Evolutionary conservation across 2,797 vertebrate genomes (phyloP).

Genomic region (Phyllotis vaccarum): DNA sequence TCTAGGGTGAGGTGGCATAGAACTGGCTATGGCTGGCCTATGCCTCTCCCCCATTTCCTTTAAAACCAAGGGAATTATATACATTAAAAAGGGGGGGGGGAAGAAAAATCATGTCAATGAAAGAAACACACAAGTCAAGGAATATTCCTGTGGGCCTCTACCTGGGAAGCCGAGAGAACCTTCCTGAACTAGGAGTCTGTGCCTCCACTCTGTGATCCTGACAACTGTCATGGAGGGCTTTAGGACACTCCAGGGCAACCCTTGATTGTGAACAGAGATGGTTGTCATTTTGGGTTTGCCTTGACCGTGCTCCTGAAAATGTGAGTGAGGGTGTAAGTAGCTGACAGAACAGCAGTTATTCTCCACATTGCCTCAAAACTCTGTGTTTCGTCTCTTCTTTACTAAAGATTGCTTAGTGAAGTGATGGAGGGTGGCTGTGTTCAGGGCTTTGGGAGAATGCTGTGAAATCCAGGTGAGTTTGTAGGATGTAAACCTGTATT

Average conservation of each 20-base stretch:
- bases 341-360: conserved; percentile 99
- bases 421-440: conserved; percentile 92
- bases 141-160: conserved; percentile 89
- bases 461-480: conserved; percentile 86
- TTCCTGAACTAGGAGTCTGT: conserved; percentile 94
- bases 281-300: conserved; percentile 98
- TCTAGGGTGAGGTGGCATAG: conserved; percentile 92
- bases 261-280: conserved; percentile 97
- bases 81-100: background rate
- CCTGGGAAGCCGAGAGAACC: conserved; percentile 94
- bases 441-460: conserved; percentile 88
- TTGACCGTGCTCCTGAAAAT: conserved; percentile 96
- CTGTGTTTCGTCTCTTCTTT: conserved; percentile 86
- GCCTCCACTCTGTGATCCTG: conserved; percentile 94
- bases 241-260: conserved; percentile 96
- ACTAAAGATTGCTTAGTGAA: conserved; percentile 93
- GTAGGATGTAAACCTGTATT: conserved; percentile 76
- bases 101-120: conserved; percentile 66
- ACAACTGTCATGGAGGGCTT: conserved; percentile 98
- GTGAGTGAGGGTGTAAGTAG: conserved; percentile 96
- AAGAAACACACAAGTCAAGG: conserved; percentile 82
- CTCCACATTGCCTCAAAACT: conserved; percentile 97
- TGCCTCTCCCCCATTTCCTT: conserved; percentile 60
- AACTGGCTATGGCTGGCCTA: conserved; percentile 93
- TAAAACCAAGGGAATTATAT: conserved; percentile 85